Percentiles rank a stretch among this genome's conserved stretches.
Conservation (phyloP, 1,140 invertebrate genomes). For the Palaemon carinicauda region DNA sequence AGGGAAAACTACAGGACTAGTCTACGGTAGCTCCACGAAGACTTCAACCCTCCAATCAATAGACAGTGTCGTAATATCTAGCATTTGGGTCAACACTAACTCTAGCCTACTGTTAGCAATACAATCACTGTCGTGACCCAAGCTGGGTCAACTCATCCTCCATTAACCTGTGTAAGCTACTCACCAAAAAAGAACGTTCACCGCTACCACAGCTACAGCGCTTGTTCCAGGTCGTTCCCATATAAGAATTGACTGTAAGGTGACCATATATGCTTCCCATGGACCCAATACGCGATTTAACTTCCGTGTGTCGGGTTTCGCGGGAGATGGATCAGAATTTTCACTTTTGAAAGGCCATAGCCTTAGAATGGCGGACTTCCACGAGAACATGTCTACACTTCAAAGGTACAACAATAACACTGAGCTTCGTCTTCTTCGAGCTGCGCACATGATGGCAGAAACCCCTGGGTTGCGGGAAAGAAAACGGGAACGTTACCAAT, state of each 20-base stretch:
- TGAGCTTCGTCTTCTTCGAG: constrained; percentile 11
- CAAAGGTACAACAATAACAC: neutral
- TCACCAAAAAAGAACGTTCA: constrained; percentile 62
- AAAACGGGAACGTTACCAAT: neutral
- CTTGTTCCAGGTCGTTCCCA: constrained; percentile 62
- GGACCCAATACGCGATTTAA: constrained; percentile 57
- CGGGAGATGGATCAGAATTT: constrained; percentile 3
- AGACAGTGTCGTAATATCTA: no score
- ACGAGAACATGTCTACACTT: neutral
- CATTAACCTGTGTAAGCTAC: neutral
- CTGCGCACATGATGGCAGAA: constrained; percentile 24
- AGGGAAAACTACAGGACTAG: no score
- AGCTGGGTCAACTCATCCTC: neutral
- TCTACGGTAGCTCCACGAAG: no score
- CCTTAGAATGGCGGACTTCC: constrained; percentile 31
- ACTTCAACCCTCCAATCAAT: no score
- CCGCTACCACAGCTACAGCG: constrained; percentile 59
- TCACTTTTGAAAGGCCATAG: constrained; percentile 49
- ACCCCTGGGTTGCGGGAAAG: neutral
- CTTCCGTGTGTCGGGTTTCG: constrained; percentile 40
- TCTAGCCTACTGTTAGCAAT: neutral
- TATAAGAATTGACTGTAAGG: constrained; percentile 61
- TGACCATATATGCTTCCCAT: constrained; percentile 61
- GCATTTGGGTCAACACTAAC: no score
- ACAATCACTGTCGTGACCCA: neutral